Evolutionary conservation across 1,140 invertebrate species (phyloP), one percentile per base, ranked within the genome.

Genomic region (Neodiprion lecontei): DNA sequence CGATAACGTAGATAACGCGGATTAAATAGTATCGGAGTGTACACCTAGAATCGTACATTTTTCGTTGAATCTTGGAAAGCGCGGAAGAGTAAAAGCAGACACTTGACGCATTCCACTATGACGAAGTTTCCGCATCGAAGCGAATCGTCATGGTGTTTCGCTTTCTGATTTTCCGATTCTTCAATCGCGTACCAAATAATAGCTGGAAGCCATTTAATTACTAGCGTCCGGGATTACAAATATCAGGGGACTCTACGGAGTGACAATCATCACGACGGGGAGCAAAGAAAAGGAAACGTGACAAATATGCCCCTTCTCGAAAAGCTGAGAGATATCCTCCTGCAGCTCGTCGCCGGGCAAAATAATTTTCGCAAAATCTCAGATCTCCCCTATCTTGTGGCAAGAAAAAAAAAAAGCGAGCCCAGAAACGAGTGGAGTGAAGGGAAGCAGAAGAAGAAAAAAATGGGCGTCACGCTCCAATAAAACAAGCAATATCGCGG

Each of bases 401-500:
- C n/a, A 71, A 48, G 69, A 12, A 72, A 75, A 80, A 79, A 79
- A 61, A 61, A 17, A 61, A 40, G 28, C 1, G 28, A 40, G 5
- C 1, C 28, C 2, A 40, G 28, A 40, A 40, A 40, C 28, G 28
- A 40, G 28, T 3, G 28, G 28, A 40, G 28, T 40, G 28, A 40
- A 40, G 28, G 28, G 28, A 40, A 61, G 53, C 11, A 61, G 7
- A 61, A 61, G n/a, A 3, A 17, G n/a, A 17, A 61, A 61, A 61
- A 81, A 79, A 82, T 80, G 80, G 78, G 76, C 81, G 76, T 83
- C 83, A 85, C 82, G 83, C 83, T 83, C 81, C 81, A 85, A 85
- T 85, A 85, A 85, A 85, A 85, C 83, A 85, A 83, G 83, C 82
- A 85, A 85, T 84, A 85, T 85, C 83, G 82, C 72, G 80, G 76